phyloP scores from a whole-genome alignment of 1,140 invertebrate genomes.

The Diprion similis region DNA sequence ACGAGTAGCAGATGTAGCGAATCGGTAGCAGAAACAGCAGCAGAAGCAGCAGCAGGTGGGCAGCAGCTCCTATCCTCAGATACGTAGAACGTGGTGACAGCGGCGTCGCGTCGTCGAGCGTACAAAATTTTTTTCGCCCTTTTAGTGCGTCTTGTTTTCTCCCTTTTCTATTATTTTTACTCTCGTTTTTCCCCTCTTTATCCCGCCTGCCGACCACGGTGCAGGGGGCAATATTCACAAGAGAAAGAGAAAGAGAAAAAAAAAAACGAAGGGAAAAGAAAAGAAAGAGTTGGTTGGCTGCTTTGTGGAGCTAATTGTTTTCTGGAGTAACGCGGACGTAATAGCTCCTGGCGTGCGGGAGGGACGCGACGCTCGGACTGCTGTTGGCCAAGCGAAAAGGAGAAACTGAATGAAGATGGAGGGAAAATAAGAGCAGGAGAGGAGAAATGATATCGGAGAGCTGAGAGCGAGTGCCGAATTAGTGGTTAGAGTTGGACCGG shows the following conservation, averaged over 20 bases:
- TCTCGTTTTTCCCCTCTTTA: neutral
- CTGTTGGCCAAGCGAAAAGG: neutral
- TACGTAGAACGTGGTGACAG: neutral
- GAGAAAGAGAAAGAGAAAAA: too few species aligned
- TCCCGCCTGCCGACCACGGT: too few species aligned
- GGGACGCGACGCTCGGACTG: neutral
- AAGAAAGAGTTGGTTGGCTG: neutral
- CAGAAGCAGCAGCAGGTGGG: neutral
- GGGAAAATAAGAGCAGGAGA: neutral
- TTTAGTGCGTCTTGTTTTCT: too few species aligned
- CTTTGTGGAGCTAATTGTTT: constrained; percentile 20
- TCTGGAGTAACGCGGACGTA: constrained; percentile 14
- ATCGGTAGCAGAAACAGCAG: neutral
- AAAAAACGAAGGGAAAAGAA: too few species aligned
- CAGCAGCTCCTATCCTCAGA: neutral
- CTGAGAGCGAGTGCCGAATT: constrained; percentile 11
- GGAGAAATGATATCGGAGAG: constrained; percentile 14
- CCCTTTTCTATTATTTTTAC: too few species aligned
- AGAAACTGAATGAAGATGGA: neutral
- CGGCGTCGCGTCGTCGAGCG: too few species aligned
- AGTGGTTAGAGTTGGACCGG: constrained; percentile 4
- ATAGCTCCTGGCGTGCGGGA: neutral
- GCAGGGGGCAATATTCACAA: neutral
- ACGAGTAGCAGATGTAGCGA: too few species aligned
- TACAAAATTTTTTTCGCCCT: too few species aligned